Evolutionary conservation across 2,113 vertebrate species (phyloP).

Genomic region (Apistogramma diplotaenia): DNA sequence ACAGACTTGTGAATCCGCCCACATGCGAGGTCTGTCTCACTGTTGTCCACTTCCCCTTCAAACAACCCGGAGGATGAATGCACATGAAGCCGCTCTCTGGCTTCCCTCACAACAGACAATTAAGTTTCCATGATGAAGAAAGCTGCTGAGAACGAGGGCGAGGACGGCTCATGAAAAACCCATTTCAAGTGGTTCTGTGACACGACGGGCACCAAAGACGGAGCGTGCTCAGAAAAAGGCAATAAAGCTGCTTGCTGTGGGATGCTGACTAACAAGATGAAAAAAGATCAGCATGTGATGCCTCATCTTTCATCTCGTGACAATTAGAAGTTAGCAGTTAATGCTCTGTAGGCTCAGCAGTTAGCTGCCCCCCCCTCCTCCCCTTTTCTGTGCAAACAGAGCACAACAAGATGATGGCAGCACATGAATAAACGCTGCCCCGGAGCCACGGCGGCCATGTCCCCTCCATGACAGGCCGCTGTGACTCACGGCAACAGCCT

Average conservation of each 20-base stretch:
- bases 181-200: slow-evolving; percentile 21
- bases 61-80: slow-evolving; percentile 3
- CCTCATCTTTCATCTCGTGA: slow-evolving; percentile 50
- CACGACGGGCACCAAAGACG: background rate
- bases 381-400: background rate
- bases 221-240: slow-evolving; percentile 7
- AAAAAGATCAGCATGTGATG: slow-evolving; percentile 2
- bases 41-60: background rate
- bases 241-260: slow-evolving; percentile 48
- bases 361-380: background rate
- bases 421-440: slow-evolving; percentile 29
- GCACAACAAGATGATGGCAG: background rate
- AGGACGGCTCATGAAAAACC: slow-evolving; percentile 25
- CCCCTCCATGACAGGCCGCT: background rate
- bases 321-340: slow-evolving; percentile 43
- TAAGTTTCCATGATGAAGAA: slow-evolving; percentile 20
- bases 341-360: background rate
- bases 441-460: background rate
- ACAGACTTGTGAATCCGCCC: background rate
- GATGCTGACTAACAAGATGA: slow-evolving; percentile 52
- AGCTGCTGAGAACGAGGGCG: background rate
- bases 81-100: slow-evolving; percentile 5
- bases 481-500: slow-evolving; percentile 11
- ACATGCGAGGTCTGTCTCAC: background rate
- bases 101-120: slow-evolving; percentile 28